Base-by-base conservation (phyloP, 2,888 invertebrate species). In the Xanthorhoe designata region DNA sequence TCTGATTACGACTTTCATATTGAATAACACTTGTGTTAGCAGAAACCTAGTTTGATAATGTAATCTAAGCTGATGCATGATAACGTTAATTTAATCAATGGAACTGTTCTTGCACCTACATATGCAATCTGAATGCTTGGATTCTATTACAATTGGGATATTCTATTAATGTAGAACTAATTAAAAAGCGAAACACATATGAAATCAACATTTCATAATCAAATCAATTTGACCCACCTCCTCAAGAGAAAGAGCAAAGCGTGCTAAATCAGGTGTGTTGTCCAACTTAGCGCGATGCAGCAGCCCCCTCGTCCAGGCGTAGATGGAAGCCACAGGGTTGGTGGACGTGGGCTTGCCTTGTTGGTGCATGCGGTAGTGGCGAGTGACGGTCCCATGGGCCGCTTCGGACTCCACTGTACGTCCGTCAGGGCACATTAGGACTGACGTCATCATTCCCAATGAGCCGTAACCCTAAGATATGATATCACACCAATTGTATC, bases 401-500 rank as follows among this genome's bases (percentile, higher is more conserved):
- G 98, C 98, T 89, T 98, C 98, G 0, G 98, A 96, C 91, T 98
- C 98, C 68, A 98, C 95, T 0, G 98, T 98, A 86, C 96, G 96
- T 1, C 94, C 94, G 82, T 94, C 98, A 0, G 98, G 98, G 84
- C 98, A 98, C 93, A 98, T 95, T 65, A 98, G 94, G 32, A 98
- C 98, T 61, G 97, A 97, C 17, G 98, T 97, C 98, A 98, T 98
- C 94, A 98, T 95, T 65, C 98, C 98, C 64, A 98, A 92, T 0
- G 97, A 97, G 0, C 98, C 98, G 78, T 95, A 95, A 17, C 95
- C 95, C 94, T 95, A 50, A 42, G 13, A 42, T 13, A 42, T 9
- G 4, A 13, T 3, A 42, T 13, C 10, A 13, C 17, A 7, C 1
- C 15, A 13, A 47, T 47, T 24, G n/a, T n/a, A n/a, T n/a, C 45